phyloP scores from a whole-genome alignment of 2,888 invertebrate species.

The Nasonovia ribisnigri region DNA sequence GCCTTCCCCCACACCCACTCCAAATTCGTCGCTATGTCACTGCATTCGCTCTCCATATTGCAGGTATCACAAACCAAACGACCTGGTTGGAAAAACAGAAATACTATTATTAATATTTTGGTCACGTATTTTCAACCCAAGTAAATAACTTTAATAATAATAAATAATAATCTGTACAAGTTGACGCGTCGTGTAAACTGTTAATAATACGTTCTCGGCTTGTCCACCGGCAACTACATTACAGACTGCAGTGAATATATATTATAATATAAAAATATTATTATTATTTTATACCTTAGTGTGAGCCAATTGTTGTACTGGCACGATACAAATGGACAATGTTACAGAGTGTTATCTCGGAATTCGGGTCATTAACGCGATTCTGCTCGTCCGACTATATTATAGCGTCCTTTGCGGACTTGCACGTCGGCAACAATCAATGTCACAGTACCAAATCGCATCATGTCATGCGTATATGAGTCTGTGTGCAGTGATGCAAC shows the following conservation, averaged over 20 bases:
- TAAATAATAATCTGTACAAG: constrained; percentile 12
- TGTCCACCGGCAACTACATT: not conserved
- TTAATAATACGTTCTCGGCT: too few relatives aligned
- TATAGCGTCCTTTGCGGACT: not conserved
- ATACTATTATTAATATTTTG: not conserved
- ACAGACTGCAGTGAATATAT: not conserved
- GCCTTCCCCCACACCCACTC: too few relatives aligned
- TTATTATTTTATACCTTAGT: not conserved
- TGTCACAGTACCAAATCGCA: not conserved
- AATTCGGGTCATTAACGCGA: constrained; percentile 1
- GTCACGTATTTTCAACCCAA: not conserved
- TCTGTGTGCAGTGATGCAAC: too few relatives aligned
- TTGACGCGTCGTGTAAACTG: not conserved
- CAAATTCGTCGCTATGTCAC: too few relatives aligned
- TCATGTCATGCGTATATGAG: too few relatives aligned
- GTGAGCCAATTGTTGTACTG: not conserved
- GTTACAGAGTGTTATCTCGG: not conserved
- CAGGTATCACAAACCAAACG: not conserved
- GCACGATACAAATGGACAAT: not conserved
- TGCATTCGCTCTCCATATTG: not conserved
- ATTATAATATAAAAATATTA: not conserved
- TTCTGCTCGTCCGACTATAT: not conserved
- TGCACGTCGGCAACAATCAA: not conserved
- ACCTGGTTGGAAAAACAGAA: not conserved
- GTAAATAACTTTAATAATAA: too few relatives aligned